Percentiles rank a stretch among this genome's conserved stretches.
These are phyloP conservation scores for Fregetta grallaria DNA, from an alignment of 2,113 vertebrate species.

Conservation along the genomic window DNA sequence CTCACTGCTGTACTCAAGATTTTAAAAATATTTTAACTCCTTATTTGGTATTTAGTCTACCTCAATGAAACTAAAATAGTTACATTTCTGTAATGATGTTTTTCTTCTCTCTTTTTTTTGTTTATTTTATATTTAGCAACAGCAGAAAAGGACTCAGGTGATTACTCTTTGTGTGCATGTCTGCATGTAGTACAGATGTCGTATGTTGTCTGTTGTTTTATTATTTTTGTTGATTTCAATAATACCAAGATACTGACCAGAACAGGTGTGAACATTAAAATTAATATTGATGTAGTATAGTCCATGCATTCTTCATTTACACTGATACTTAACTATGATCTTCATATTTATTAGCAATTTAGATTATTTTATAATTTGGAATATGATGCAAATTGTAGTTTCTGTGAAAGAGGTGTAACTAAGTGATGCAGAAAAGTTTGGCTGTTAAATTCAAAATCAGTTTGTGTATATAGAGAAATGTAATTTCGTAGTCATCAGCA, in stretches of 20 bases:
- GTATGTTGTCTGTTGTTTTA: neutral
- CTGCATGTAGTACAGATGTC: conserved; percentile 23
- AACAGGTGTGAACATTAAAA: neutral
- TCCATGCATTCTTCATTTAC: neutral
- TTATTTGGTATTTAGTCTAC: neutral
- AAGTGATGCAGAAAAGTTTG: neutral
- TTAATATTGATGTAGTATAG: neutral
- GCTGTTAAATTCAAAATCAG: neutral
- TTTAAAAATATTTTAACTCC: neutral
- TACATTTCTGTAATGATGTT: neutral
- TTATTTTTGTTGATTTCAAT: neutral
- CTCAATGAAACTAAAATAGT: neutral
- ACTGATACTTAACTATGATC: neutral
- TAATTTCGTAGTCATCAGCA: neutral
- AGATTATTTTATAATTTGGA: neutral
- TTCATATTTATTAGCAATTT: neutral
- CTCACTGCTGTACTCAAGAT: neutral
- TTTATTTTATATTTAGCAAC: conserved; percentile 65
- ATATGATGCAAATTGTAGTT: neutral
- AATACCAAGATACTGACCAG: neutral
- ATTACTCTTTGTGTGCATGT: conserved; percentile 49
- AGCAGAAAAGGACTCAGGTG: conserved; percentile 80
- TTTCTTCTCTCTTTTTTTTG: conserved; percentile 28
- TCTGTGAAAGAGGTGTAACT: neutral
- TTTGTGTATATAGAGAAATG: neutral